These are phyloP conservation scores for Columbina picui DNA, from an alignment of 2,113 vertebrate species.

Conservation along the genomic window DNA sequence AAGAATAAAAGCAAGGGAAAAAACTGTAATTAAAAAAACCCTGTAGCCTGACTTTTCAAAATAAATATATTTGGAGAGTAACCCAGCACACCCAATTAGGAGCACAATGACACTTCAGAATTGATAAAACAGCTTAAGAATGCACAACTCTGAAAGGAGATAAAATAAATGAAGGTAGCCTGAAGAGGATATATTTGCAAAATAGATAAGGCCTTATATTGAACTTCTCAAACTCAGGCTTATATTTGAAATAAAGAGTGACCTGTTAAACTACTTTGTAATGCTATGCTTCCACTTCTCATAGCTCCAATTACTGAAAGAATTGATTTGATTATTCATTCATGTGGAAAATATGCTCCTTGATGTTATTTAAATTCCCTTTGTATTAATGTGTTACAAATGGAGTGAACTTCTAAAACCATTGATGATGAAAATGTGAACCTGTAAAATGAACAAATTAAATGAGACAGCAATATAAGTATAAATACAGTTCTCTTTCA, in stretches of 20 bases:
- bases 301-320: background rate
- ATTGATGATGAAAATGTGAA: background rate
- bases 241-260: background rate
- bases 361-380: background rate
- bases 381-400: constrained; percentile 5
- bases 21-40: background rate
- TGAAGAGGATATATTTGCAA: background rate
- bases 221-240: background rate
- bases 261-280: background rate
- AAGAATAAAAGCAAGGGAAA: background rate
- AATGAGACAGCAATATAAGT: background rate
- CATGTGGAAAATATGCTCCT: background rate
- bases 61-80: background rate
- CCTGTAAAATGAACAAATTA: background rate
- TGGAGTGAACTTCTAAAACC: background rate
- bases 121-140: background rate
- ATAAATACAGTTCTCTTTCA: constrained; percentile 16
- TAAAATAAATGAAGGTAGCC: background rate
- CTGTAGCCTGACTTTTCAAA: background rate
- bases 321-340: background rate
- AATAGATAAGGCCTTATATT: background rate
- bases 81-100: background rate
- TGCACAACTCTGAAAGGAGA: background rate
- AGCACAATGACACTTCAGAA: background rate
- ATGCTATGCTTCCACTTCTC: background rate